phyloP scores from a whole-genome alignment of 2,797 vertebrate species.

The Eutrigla gurnardus region DNA sequence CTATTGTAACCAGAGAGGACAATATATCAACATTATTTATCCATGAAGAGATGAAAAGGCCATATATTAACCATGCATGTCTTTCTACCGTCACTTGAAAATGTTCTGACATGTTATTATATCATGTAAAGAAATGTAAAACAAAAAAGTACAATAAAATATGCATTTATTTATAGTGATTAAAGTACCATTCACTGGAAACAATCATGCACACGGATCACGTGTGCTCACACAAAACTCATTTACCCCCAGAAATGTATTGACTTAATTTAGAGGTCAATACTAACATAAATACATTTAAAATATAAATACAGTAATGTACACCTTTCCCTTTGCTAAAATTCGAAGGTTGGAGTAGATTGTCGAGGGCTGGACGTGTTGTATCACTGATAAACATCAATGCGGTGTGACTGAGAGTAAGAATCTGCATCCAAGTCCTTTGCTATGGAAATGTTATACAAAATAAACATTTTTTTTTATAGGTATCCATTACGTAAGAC shows the following conservation, averaged over 20 bases:
- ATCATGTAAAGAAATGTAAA: slow-evolving; percentile 17
- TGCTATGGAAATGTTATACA: background rate
- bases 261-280: slow-evolving; percentile 37
- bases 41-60: background rate
- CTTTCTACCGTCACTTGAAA: slow-evolving; percentile 6
- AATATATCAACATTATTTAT: slow-evolving; percentile 4
- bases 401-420: background rate
- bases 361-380: slow-evolving; percentile 40
- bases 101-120: background rate
- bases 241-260: slow-evolving; percentile 30
- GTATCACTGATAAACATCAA: slow-evolving; percentile 1
- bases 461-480: background rate
- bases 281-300: slow-evolving; percentile 65
- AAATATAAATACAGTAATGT: slow-evolving; percentile 69
- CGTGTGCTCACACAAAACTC: slow-evolving; percentile 34
- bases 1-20: background rate
- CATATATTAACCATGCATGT: slow-evolving; percentile 12
- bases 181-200: slow-evolving; percentile 65
- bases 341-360: slow-evolving; percentile 44
- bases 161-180: slow-evolving; percentile 81
- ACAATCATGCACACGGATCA: slow-evolving; percentile 36
- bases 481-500: slow-evolving; percentile 10
- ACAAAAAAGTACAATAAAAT: slow-evolving; percentile 76
- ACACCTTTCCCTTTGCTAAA: slow-evolving; percentile 56
- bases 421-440: background rate